Evolutionary conservation across 2,797 vertebrate species (phyloP).

Genomic region (Varecia variegata): DNA sequence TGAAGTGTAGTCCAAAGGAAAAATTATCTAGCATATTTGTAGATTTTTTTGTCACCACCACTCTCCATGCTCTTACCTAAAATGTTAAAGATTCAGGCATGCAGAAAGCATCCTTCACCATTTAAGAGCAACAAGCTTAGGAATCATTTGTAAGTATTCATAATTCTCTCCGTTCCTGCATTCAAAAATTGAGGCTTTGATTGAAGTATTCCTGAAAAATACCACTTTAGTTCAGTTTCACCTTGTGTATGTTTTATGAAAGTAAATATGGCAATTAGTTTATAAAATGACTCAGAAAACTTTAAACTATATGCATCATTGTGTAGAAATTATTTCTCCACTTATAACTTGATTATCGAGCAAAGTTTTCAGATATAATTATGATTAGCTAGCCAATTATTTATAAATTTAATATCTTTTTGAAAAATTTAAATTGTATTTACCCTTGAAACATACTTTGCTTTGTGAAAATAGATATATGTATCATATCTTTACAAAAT

Average conservation of each 20-base stretch:
- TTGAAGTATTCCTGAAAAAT: neutral
- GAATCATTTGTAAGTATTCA: neutral
- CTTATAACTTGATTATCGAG: neutral
- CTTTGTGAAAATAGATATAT: neutral
- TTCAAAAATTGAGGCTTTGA: neutral
- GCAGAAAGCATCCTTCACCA: neutral
- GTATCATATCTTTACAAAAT: neutral
- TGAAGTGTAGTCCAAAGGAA: neutral
- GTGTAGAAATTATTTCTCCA: neutral
- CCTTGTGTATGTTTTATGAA: neutral
- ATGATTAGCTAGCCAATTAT: neutral
- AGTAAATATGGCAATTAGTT: neutral
- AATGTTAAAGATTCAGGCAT: neutral
- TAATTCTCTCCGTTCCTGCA: neutral
- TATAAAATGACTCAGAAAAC: constrained; percentile 7
- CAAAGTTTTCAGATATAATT: neutral
- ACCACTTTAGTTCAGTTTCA: neutral
- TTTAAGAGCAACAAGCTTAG: neutral
- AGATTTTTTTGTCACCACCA: neutral
- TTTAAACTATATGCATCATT: neutral
- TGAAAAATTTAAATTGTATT: constrained; percentile 37
- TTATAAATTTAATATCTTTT: constrained; percentile 3
- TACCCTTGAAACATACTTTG: neutral
- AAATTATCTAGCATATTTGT: neutral
- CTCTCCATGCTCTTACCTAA: neutral